phyloP scores from a whole-genome alignment of 2,797 vertebrate genomes.

The Cottoperca gobio region DNA sequence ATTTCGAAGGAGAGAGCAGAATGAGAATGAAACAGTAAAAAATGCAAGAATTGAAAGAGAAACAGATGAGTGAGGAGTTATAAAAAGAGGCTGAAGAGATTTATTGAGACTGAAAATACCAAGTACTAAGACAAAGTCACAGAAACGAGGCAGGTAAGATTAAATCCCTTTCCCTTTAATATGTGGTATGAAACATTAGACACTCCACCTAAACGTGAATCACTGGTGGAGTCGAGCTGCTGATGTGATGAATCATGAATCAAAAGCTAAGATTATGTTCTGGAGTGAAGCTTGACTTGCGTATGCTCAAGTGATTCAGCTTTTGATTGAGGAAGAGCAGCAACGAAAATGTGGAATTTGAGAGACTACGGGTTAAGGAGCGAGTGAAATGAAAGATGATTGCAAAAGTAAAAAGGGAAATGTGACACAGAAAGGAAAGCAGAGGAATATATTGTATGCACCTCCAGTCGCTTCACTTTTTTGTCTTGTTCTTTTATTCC shows the following conservation, averaged over 20 bases:
- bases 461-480: conserved; percentile 17
- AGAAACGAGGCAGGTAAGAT: conserved; percentile 27
- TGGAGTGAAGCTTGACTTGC: conserved; percentile 34
- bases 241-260: conserved; percentile 69
- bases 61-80: conserved; percentile 17
- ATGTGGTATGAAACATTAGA: conserved; percentile 27
- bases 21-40: conserved; percentile 7
- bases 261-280: conserved; percentile 57
- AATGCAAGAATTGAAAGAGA: not conserved
- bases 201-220: conserved; percentile 45
- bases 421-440: conserved; percentile 26
- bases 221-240: conserved; percentile 33
- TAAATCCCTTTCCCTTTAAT: conserved; percentile 19
- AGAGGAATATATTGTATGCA: conserved; percentile 4
- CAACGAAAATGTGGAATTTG: conserved; percentile 29
- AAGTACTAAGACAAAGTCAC: conserved; percentile 9
- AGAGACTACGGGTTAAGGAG: conserved; percentile 26
- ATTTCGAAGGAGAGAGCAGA: conserved; percentile 29
- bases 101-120: conserved; percentile 10
- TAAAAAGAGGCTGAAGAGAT: conserved; percentile 11
- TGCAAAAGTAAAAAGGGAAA: conserved; percentile 2
- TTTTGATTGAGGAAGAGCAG: conserved; percentile 46
- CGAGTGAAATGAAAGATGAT: conserved; percentile 29
- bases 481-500: not conserved
- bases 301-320: conserved; percentile 46